A percentile compares a stretch with the other conserved stretches of the same genome.
Evolutionary conservation across 2,888 invertebrate species (phyloP).

Genomic region (Drosophila eohydei): DNA sequence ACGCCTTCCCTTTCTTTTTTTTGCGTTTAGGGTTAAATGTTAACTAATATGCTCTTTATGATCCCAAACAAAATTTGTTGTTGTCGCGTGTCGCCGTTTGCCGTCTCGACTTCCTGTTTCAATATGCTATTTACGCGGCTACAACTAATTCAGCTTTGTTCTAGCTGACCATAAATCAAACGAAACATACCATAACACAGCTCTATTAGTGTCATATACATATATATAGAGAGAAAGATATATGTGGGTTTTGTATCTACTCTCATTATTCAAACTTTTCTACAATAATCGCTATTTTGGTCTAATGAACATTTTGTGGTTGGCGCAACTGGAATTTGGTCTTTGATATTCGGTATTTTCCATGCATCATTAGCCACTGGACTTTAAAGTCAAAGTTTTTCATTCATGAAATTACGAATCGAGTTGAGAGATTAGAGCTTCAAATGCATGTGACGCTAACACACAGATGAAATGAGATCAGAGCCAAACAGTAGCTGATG

Average conservation of each 20-base stretch:
- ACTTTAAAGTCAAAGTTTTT: conserved; percentile 37
- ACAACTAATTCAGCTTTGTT: conserved; percentile 30
- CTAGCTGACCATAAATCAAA: conserved; percentile 64
- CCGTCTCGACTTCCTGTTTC: conserved; percentile 47
- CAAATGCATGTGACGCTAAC: conserved; percentile 13
- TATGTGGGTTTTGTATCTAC: conserved; percentile 19
- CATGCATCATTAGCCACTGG: conserved; percentile 66
- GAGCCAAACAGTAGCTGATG: conserved; percentile 45
- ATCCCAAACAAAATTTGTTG: conserved; percentile 57
- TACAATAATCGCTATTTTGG: conserved; percentile 24
- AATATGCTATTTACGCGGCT: background rate
- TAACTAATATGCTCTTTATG: conserved; percentile 74
- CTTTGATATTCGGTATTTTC: conserved; percentile 29
- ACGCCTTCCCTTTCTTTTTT: background rate
- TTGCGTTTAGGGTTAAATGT: conserved; percentile 62
- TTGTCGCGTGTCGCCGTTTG: conserved; percentile 49
- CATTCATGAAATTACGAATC: conserved; percentile 62
- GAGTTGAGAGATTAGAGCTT: conserved; percentile 3
- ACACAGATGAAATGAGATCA: conserved; percentile 25
- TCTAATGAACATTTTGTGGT: conserved; percentile 75
- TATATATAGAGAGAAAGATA: background rate
- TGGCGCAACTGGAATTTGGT: conserved; percentile 20
- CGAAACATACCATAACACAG: conserved; percentile 39
- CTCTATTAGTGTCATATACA: conserved; percentile 23
- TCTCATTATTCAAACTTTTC: conserved; percentile 40